A percentile compares a stretch with the other conserved stretches of the same genome.
These are phyloP conservation scores for Diplodus puntazzo DNA, from an alignment of 2,797 vertebrate genomes.

Conservation along the genomic window DNA sequence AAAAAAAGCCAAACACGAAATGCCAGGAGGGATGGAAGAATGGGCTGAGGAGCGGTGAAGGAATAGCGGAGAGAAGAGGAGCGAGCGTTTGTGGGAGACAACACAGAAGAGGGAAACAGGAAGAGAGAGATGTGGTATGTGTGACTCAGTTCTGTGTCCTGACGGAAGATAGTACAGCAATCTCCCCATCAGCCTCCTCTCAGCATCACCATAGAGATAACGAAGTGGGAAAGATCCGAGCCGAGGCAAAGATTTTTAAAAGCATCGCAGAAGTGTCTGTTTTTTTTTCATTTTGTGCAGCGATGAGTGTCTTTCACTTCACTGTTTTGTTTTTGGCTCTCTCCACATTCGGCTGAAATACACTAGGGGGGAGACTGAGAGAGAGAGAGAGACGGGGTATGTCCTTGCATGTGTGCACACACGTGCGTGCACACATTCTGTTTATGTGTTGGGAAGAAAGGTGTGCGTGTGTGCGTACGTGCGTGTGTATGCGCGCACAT, in stretches of 20 bases:
- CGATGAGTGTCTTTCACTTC: constrained; percentile 24
- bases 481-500: constrained; percentile 1
- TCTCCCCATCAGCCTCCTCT: constrained; percentile 61
- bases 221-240: constrained; percentile 59
- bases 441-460: constrained; percentile 57
- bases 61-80: constrained; percentile 67
- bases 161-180: constrained; percentile 74
- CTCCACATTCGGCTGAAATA: constrained; percentile 35
- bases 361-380: background rate
- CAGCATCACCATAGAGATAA: constrained; percentile 76
- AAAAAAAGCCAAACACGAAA: constrained; percentile 60
- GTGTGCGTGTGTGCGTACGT: constrained; percentile 32
- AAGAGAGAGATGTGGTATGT: constrained; percentile 79
- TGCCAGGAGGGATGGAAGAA: constrained; percentile 72
- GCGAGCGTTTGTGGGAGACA: constrained; percentile 57
- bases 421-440: constrained; percentile 62
- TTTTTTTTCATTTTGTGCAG: constrained; percentile 48
- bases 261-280: constrained; percentile 50
- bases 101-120: constrained; percentile 62
- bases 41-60: constrained; percentile 74
- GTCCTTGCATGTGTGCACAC: constrained; percentile 48
- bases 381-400: constrained; percentile 12
- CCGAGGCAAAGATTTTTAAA: constrained; percentile 51
- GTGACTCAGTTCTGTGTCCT: constrained; percentile 80
- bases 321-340: constrained; percentile 46